A percentile compares a stretch with the other conserved stretches of the same genome.
Evolutionary conservation across 2,113 vertebrate species (phyloP).

Genomic region (Pomatorhinus ruficollis): DNA sequence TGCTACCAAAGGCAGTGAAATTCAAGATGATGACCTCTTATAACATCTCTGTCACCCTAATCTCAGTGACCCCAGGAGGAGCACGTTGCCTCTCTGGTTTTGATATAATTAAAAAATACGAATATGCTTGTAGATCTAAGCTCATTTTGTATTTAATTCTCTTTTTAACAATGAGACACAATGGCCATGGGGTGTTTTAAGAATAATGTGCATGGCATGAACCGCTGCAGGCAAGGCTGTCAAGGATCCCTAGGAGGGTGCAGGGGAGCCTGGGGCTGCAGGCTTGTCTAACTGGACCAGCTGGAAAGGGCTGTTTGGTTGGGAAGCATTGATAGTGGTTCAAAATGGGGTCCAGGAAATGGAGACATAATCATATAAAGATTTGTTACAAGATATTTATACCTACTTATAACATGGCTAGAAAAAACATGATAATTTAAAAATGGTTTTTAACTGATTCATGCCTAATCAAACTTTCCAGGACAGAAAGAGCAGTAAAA

Average conservation of each 20-base stretch:
- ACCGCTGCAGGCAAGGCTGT: background rate
- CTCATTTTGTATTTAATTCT: background rate
- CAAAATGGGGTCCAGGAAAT: background rate
- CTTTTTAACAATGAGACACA: background rate
- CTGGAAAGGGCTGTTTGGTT: background rate
- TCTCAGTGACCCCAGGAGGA: background rate
- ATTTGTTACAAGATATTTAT: background rate
- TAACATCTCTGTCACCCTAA: background rate
- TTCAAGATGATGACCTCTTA: background rate
- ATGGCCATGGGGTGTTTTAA: background rate
- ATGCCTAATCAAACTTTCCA: background rate
- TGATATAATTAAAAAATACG: background rate
- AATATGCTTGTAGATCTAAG: background rate
- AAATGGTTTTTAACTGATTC: background rate
- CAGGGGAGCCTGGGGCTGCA: background rate
- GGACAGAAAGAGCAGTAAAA: background rate
- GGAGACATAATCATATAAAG: background rate
- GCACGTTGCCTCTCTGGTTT: rapidly evolving
- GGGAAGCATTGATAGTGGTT: background rate
- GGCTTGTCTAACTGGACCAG: background rate
- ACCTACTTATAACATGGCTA: background rate
- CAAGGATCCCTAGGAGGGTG: background rate
- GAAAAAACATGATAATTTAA: background rate
- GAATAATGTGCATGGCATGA: rapidly evolving
- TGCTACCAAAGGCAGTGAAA: background rate